Base-by-base conservation (phyloP, 2,888 invertebrate species). In the Crematogaster levior region DNA sequence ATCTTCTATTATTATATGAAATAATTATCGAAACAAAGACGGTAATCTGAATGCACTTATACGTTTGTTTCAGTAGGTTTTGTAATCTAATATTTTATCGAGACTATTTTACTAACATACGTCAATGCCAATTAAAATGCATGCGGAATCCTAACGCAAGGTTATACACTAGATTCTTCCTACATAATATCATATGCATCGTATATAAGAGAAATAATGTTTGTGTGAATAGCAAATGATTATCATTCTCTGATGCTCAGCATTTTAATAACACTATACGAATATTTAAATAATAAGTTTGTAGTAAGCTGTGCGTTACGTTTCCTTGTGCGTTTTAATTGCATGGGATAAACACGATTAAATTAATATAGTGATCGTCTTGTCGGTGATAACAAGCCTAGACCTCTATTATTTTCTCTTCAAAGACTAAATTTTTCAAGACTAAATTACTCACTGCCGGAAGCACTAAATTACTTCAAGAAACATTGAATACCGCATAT, bases 401-500 rank as follows among this genome's bases (percentile, higher is more conserved):
- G 27, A 65, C 0, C 7, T 77, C 2, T 82, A 82, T 61, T 77
- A 77, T 34, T 72, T 40, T 10, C 4, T 72, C 21, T 66, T 34
- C 21, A 61, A 56, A 3, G 18, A 53, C 12, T 9, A n/a, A n/a
- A n/a, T n/a, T n/a, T n/a, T n/a, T n/a, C n/a, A n/a, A n/a, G n/a
- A n/a, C n/a, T n/a, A n/a, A n/a, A n/a, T n/a, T n/a, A n/a, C n/a
- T n/a, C n/a, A n/a, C n/a, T n/a, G n/a, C n/a, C n/a, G n/a, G n/a
- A n/a, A n/a, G n/a, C n/a, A n/a, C n/a, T 60, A 2, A 51, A 73
- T 27, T 15, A 51, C 7, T 90, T 89, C 81, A 84, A 88, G 24
- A 77, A 84, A 34, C 43, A 75, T 51, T 86, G 84, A 53, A 85
- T 91, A 73, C 86, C 88, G 12, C 73, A 90, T 61, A 6, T 5